Conservation (phyloP, 2,888 invertebrate genomes). For the Aphelenchoides bicaudatus region DNA sequence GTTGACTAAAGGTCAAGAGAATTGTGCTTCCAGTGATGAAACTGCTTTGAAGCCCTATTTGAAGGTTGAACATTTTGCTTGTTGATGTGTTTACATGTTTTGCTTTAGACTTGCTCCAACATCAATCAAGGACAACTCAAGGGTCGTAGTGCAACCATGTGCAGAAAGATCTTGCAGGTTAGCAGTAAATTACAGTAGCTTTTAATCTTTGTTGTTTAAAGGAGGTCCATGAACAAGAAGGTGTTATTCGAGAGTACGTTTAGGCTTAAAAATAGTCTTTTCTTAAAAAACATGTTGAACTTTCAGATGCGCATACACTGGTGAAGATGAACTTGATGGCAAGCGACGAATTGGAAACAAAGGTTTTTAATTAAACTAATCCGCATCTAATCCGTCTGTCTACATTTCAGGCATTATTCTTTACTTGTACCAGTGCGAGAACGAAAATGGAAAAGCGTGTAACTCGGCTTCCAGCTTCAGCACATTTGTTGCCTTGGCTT, state of each 20-base stretch:
- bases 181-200: too few species aligned
- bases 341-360: conserved; percentile 56
- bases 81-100: neutral
- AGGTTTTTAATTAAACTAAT: conserved; percentile 48
- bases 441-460: conserved; percentile 62
- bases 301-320: conserved; percentile 58
- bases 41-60: conserved; percentile 34
- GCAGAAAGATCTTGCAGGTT: conserved; percentile 56
- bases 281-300: too few species aligned
- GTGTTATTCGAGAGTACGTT: conserved; percentile 51
- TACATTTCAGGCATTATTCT: conserved; percentile 59
- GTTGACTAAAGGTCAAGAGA: conserved; percentile 33
- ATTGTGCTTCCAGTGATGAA: conserved; percentile 38
- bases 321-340: conserved; percentile 38
- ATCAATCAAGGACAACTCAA: conserved; percentile 41
- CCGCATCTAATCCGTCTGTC: conserved; percentile 62
- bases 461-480: conserved; percentile 14
- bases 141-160: conserved; percentile 43
- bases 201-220: too few species aligned
- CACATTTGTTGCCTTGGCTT: too few species aligned
- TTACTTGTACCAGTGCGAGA: conserved; percentile 62
- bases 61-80: conserved; percentile 30
- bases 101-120: conserved; percentile 37
- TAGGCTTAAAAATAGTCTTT: too few species aligned
- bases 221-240: conserved; percentile 41